Evolutionary conservation across 2,113 vertebrate species (phyloP), one percentile per base, ranked within the genome.

Genomic region (Chitala chitala): DNA sequence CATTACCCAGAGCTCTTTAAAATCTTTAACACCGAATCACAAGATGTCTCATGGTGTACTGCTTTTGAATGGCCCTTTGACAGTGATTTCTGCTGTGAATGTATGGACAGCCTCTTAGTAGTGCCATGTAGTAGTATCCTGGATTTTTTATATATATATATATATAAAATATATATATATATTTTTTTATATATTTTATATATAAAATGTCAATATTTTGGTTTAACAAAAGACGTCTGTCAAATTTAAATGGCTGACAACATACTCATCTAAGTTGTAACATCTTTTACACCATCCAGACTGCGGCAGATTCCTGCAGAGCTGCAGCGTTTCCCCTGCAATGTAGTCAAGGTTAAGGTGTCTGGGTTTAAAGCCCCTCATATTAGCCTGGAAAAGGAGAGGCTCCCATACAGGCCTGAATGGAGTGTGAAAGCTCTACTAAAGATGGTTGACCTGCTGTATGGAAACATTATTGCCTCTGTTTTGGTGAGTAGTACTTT

Each of bases 361-460:
- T 86, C 87, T 9, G 95, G 96, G 33, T 93, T 98, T 81, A 94
- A 89, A 79, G 88, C 96, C 10, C 84, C 92, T 0, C 44, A 33
- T 0, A 33, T 58, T 1, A 75, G n/a, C 61, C 75, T 78, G 6
- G 75, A 88, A 0, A 44, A 71, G 38, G 54, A 84, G 2, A 84
- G 91, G 74, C 86, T 99, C 81, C 90, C 93, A 0, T 98, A 97
- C 69, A 82, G 88, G 69, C 94, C 92, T 0, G 80, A 86, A 36
- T 99, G 96, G 96, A 96, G 92, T n/a, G 44, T 94, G 80, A 89
- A 89, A 71, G 92, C 95, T 0, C 2, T 92, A 29, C 85, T 88
- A 86, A 77, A 89, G 3, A 94, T 96, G 92, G 84, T 93, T 3
- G 86, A 93, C 10, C 86, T 93, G 1, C 66, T 96, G 36, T 89